phyloP scores from a whole-genome alignment of 2,797 vertebrate species.

The Poeciliopsis turneri region DNA sequence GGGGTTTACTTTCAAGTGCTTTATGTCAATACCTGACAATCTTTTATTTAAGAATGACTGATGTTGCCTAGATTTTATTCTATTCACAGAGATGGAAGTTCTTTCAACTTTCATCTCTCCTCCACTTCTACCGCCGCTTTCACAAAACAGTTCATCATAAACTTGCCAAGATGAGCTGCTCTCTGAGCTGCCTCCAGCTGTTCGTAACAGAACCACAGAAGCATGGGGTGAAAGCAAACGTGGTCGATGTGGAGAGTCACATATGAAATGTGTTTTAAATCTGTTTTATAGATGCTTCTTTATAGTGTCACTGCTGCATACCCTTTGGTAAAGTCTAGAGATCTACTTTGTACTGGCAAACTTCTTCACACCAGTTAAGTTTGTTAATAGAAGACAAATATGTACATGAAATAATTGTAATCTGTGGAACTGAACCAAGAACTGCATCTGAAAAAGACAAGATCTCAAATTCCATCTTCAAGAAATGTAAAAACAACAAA shows the following conservation, averaged over 20 bases:
- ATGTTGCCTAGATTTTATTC: background rate
- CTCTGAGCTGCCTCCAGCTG: background rate
- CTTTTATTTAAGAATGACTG: constrained; percentile 2
- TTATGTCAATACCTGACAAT: background rate
- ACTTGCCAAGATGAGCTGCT: background rate
- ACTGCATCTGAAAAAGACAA: too few relatives aligned
- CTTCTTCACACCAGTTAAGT: background rate
- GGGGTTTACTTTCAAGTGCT: background rate
- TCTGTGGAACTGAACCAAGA: background rate
- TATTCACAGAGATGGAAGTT: background rate
- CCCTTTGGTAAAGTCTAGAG: background rate
- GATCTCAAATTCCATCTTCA: too few relatives aligned
- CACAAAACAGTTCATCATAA: constrained; percentile 4
- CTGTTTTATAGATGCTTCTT: background rate
- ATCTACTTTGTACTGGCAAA: background rate
- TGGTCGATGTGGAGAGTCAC: background rate
- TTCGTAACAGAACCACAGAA: background rate
- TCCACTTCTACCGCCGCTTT: background rate
- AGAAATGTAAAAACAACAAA: too few relatives aligned
- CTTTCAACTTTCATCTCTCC: constrained; percentile 3
- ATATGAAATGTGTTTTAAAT: background rate
- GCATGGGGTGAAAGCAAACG: background rate
- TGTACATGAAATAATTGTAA: background rate
- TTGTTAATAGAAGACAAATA: background rate
- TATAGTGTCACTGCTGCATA: background rate